phyloP scores from a whole-genome alignment of 1,140 invertebrate genomes.

The Cataglyphis hispanica region DNA sequence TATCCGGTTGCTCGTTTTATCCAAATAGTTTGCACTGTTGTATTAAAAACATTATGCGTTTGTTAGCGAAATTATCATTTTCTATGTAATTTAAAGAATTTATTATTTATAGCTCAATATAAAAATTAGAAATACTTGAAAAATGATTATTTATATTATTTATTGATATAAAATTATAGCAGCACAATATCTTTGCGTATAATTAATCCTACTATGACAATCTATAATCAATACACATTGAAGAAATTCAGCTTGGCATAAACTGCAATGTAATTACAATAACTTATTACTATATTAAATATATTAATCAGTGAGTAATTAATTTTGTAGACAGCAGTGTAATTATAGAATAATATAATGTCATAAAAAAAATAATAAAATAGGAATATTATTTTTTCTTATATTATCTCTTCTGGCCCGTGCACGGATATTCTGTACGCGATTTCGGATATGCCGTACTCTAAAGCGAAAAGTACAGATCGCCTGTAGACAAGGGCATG shows the following conservation, averaged over 20 bases:
- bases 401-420: background rate
- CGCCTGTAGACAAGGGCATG: constrained; percentile 25
- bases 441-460: background rate
- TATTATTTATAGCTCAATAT: background rate
- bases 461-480: constrained; percentile 10
- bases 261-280: background rate
- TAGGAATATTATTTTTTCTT: background rate
- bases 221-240: background rate
- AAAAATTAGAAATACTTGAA: constrained; percentile 7
- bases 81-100: background rate
- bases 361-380: constrained; percentile 1
- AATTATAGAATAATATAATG: background rate
- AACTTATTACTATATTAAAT: background rate
- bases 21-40: background rate
- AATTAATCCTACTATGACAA: background rate
- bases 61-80: background rate
- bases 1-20: constrained; percentile 21
- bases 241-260: background rate
- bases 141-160: background rate
- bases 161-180: background rate
- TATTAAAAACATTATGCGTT: constrained; percentile 6
- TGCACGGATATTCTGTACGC: constrained; percentile 43
- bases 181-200: background rate
- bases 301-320: constrained; percentile 13
- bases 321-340: background rate